Base-by-base conservation (phyloP, 1,140 invertebrate genomes). In the Hydropsyche tenuis region DNA sequence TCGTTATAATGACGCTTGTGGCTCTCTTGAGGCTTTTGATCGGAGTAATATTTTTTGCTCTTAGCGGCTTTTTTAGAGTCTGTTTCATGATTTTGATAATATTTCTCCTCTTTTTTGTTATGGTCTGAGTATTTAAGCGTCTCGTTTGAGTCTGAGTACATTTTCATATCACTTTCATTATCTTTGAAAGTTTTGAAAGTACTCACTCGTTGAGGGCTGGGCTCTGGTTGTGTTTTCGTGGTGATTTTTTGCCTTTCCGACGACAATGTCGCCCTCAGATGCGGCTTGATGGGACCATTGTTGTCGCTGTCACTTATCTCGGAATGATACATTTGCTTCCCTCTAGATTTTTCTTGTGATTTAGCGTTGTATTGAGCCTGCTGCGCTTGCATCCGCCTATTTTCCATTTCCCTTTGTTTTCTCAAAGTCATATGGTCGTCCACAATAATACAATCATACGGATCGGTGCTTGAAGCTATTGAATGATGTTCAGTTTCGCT, bases 391-490 rank as follows among this genome's bases (percentile, higher is more conserved):
- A 81, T 79, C 73, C 83, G 81, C 78, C 81, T 85, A 73, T 74
- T 83, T 80, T 83, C 86, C 80, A 82, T 81, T 84, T 83, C 87
- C 86, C 81, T 86, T 82, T 84, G 87, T 80, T 88, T 88, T 77
- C 86, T 87, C 37, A 86, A 83, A 71, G 87, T 86, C 82, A 88
- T 88, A 74, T 91, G 90, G 82, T 92, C 90, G 78, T 91, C 89
- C 25, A 92, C 90, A 16, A 92, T 89, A 63, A 92, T 92, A 80
- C 90, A 91, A 77, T 90, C 89, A 79, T 90, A 90, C 12, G 89
- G 89, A 85, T 90, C 89, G 25, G 89, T 90, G 78, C 89, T 90
- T 16, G 88, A 86, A 74, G 83, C 85, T 65, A 86, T 89, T 42
- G 90, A 90, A 80, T 89, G 87, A 42, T 85, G 85, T 73, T 89